These are phyloP conservation scores for Oithona nana DNA, from an alignment of 2,888 invertebrate genomes.

Conservation along the genomic window DNA sequence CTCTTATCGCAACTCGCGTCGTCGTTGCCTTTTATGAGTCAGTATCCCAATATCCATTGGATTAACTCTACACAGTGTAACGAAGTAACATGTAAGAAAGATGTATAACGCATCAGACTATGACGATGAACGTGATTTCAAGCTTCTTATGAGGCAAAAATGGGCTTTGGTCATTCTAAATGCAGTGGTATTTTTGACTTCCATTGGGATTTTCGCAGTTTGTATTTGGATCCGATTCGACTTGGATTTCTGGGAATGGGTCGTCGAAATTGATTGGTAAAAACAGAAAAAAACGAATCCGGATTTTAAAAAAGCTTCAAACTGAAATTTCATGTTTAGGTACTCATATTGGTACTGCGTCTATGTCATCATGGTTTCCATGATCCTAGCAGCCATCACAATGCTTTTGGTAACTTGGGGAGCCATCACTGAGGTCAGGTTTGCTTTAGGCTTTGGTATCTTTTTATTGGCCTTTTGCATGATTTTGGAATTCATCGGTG, in stretches of 20 bases:
- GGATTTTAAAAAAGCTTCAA: background rate
- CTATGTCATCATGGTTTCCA: background rate
- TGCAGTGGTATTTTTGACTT: background rate
- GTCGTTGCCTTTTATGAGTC: too few species aligned
- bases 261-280: conserved; percentile 1
- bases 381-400: background rate
- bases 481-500: background rate
- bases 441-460: background rate
- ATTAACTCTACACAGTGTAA: too few species aligned
- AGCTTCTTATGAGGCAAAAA: too few species aligned
- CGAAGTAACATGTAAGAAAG: too few species aligned
- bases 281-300: background rate
- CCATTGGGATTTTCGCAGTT: background rate
- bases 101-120: too few species aligned
- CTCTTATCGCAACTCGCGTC: too few species aligned
- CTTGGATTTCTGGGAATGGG: conserved; percentile 2
- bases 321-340: background rate
- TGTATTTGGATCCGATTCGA: conserved; percentile 8
- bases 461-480: background rate
- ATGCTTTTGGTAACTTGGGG: background rate
- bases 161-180: background rate
- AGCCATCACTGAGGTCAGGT: background rate
- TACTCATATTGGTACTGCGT: conserved; percentile 13
- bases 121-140: too few species aligned
- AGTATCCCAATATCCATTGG: too few species aligned